A percentile compares a stretch with the other conserved stretches of the same genome.
Conservation (phyloP, 2,888 invertebrate genomes). For the Muscina levida region DNA sequence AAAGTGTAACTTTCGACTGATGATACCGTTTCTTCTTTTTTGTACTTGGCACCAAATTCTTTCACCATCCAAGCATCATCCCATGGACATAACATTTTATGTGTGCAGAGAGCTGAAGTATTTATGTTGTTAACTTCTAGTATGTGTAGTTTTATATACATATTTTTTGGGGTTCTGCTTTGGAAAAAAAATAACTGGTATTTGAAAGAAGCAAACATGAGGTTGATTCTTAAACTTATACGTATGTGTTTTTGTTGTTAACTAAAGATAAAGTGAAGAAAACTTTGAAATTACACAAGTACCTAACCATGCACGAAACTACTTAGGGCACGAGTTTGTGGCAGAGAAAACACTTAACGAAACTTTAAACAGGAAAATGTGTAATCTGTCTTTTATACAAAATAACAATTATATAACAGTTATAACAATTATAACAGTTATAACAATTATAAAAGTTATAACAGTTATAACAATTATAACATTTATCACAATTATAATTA, state of each 20-base stretch:
- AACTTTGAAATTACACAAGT: background rate
- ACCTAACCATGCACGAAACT: background rate
- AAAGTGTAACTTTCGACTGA: constrained; percentile 9
- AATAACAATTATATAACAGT: too few species aligned
- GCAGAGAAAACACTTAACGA: too few species aligned
- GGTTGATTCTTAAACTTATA: too few species aligned
- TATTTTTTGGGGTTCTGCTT: background rate
- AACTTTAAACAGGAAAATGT: too few species aligned
- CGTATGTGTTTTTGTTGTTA: background rate
- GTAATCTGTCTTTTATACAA: too few species aligned
- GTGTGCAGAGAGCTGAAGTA: constrained; percentile 6
- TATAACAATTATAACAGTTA: too few species aligned
- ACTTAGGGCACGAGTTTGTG: background rate
- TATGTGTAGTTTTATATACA: constrained; percentile 5
- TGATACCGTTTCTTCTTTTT: background rate
- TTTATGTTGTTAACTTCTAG: constrained; percentile 35
- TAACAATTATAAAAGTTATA: too few species aligned
- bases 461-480: too few species aligned
- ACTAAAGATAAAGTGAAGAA: background rate
- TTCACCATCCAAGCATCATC: too few species aligned
- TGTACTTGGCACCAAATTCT: background rate
- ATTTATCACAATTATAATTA: too few species aligned
- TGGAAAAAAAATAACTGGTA: too few species aligned
- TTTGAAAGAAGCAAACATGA: too few species aligned
- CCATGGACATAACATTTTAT: background rate